Evolutionary conservation across 2,888 invertebrate species (phyloP).

Genomic region (Loripinus fragilis): DNA sequence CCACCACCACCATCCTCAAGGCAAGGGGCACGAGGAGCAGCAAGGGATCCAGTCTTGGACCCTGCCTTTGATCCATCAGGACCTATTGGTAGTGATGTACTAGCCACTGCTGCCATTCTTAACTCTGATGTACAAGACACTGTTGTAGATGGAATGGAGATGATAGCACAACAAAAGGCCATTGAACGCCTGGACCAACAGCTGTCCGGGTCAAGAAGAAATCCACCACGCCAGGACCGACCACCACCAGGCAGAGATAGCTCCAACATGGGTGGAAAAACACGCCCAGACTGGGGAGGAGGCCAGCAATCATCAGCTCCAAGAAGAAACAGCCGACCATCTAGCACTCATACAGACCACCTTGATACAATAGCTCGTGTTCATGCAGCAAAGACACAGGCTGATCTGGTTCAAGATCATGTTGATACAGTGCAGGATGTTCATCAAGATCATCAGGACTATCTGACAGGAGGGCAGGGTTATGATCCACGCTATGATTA

Average conservation of each 20-base stretch:
- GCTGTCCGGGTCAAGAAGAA: background rate
- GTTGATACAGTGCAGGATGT: conserved; percentile 24
- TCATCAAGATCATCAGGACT: conserved; percentile 11
- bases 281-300: background rate
- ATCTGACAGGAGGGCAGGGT: background rate
- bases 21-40: background rate
- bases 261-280: background rate
- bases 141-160: conserved; percentile 16
- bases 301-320: conserved; percentile 9
- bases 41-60: background rate
- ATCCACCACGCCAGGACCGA: background rate
- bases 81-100: conserved; percentile 21
- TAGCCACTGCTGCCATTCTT: conserved; percentile 25
- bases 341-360: background rate
- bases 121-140: conserved; percentile 16
- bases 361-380: conserved; percentile 16
- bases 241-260: background rate
- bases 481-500: background rate
- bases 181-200: background rate
- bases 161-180: background rate
- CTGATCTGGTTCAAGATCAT: conserved; percentile 29
- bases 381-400: conserved; percentile 12
- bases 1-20: too few relatives aligned
- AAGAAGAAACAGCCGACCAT: background rate
- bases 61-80: background rate